These are phyloP conservation scores for Aptenodytes patagonicus DNA, from an alignment of 2,113 vertebrate genomes.

Conservation along the genomic window DNA sequence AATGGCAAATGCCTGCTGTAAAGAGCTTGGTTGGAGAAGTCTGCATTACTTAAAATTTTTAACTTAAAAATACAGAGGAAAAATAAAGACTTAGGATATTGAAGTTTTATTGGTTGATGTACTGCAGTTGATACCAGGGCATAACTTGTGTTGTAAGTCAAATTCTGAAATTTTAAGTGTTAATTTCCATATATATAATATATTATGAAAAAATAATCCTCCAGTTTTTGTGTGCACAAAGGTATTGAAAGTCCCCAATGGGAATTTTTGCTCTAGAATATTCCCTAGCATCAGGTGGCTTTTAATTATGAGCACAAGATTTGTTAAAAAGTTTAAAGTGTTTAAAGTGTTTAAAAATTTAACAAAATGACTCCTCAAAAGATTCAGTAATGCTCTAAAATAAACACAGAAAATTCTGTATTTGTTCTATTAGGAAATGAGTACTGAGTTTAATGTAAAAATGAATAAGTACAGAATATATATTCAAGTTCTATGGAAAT, in stretches of 20 bases:
- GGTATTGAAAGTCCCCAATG: neutral
- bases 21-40: neutral
- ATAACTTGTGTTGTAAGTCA: neutral
- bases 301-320: neutral
- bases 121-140: neutral
- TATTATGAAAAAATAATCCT: neutral
- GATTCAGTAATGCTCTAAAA: neutral
- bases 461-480: neutral
- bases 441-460: neutral
- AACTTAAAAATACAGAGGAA: neutral
- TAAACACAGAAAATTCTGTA: neutral
- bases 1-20: neutral
- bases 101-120: neutral
- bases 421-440: neutral
- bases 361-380: neutral
- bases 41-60: neutral
- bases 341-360: neutral
- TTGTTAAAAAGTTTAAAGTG: too few species aligned
- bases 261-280: neutral
- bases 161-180: neutral
- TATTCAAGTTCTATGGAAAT: neutral
- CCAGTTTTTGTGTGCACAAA: neutral
- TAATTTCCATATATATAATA: neutral
- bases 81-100: neutral
- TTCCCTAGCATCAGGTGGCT: neutral